These are phyloP conservation scores for Noctua fimbriata DNA, from an alignment of 2,888 invertebrate species.

Conservation along the genomic window DNA sequence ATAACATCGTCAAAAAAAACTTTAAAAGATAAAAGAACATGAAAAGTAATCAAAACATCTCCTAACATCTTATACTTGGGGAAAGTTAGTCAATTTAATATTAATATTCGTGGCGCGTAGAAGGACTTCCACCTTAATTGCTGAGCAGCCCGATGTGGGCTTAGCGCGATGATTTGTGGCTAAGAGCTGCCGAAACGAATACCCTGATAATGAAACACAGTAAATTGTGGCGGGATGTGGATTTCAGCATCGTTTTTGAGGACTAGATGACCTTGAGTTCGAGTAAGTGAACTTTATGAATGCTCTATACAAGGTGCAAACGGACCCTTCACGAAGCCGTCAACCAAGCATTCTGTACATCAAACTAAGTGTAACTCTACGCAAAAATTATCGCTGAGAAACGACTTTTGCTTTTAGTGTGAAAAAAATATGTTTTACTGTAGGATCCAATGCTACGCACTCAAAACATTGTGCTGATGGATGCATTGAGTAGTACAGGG, in stretches of 20 bases:
- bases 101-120: constrained; percentile 67
- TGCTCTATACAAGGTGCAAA: too few species aligned
- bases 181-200: constrained; percentile 55
- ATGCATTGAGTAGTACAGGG: too few species aligned
- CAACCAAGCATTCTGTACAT: too few species aligned
- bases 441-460: too few species aligned
- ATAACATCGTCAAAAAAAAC: constrained; percentile 20
- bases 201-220: constrained; percentile 61
- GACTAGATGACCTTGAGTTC: constrained; percentile 18
- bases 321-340: too few species aligned
- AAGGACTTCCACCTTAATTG: constrained; percentile 63
- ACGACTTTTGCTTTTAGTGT: too few species aligned
- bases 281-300: not conserved
- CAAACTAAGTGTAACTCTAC: too few species aligned
- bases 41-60: constrained; percentile 63
- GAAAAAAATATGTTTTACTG: too few species aligned
- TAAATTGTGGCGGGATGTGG: constrained; percentile 56
- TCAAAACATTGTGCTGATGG: too few species aligned
- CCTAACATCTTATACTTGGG: constrained; percentile 45
- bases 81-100: constrained; percentile 65
- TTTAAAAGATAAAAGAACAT: constrained; percentile 47
- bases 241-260: not conserved
- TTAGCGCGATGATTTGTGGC: constrained; percentile 66
- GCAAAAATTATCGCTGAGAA: too few species aligned
- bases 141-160: constrained; percentile 53